Evolutionary conservation across 1,140 invertebrate species (phyloP), one percentile per base, ranked within the genome.

Genomic region (Zaprionus capensis): DNA sequence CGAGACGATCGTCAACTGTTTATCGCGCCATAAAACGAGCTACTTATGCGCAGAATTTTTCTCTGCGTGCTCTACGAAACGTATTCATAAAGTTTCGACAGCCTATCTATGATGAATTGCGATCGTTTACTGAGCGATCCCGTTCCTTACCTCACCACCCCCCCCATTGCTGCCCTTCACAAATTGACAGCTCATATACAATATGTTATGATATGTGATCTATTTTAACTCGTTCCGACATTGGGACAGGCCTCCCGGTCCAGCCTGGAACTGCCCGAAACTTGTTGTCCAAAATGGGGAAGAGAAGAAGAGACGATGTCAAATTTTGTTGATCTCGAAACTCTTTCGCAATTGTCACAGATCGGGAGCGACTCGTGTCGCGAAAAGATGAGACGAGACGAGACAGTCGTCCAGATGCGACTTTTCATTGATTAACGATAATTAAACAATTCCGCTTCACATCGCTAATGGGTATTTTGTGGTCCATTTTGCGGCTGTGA

Each of bases 381-480:
- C 11, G 14, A 17, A 15, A 36, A 38, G 41, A 59, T 15, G 49
- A 38, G 63, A 7, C 51, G 64, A 41, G 63, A 7, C 51, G 64
- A 41, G 63, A 17, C 51, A 53, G 20, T n/a, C 11, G 5, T n/a
- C 63, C 15, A 44, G 26, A 22, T 57, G 71, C 51, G 46, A 76
- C 59, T 66, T 72, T 76, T 72, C 51, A 86, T 86, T 87, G 80
- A 86, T 87, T 87, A 82, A 78, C 71, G 56, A 86, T 86, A 86
- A 87, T 87, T 82, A 82, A 76, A 65, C 55, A 76, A 76, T 76
- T 76, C 73, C 73, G 73, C 38, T 64, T 58, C 41, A 36, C 61
- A 63, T 41, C 41, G 67, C 73, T 71, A 70, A 74, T 74, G 71
- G 71, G 28, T 26, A 55, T 41, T 58, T 20, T 20, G 28, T 34